Conservation (phyloP, 2,113 vertebrate genomes). For the Syngnathus floridae region DNA sequence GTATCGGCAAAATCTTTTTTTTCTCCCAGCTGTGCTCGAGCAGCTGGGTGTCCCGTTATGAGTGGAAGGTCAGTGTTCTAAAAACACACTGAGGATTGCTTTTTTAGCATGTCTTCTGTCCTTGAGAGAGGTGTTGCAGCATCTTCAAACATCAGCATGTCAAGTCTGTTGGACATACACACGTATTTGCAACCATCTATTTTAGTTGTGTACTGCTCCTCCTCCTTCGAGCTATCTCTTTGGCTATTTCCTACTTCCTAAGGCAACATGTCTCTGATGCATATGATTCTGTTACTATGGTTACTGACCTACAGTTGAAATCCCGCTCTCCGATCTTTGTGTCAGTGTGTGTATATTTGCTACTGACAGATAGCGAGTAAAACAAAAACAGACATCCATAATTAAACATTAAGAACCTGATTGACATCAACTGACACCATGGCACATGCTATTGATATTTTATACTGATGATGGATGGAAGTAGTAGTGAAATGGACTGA, state of each 20-base stretch:
- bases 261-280: conserved; percentile 53
- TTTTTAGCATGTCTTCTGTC: conserved; percentile 33
- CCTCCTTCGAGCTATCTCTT: conserved; percentile 19
- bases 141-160: conserved; percentile 3
- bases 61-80: conserved; percentile 40
- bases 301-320: conserved; percentile 58
- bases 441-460: neutral
- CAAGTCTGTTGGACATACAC: neutral
- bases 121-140: conserved; percentile 39
- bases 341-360: conserved; percentile 21
- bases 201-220: neutral
- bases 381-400: conserved; percentile 15
- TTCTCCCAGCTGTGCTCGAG: conserved; percentile 9
- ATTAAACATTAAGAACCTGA: neutral
- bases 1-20: conserved; percentile 26
- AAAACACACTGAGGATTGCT: conserved; percentile 41
- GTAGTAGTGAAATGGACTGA: neutral
- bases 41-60: neutral
- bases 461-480: neutral
- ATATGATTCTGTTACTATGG: conserved; percentile 61
- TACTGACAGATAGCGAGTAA: neutral
- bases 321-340: conserved; percentile 50
- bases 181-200: neutral
- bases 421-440: neutral
- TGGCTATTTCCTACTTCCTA: conserved; percentile 53